These are phyloP conservation scores for Microcaecilia unicolor DNA, from an alignment of 2,797 vertebrate genomes.

Conservation along the genomic window DNA sequence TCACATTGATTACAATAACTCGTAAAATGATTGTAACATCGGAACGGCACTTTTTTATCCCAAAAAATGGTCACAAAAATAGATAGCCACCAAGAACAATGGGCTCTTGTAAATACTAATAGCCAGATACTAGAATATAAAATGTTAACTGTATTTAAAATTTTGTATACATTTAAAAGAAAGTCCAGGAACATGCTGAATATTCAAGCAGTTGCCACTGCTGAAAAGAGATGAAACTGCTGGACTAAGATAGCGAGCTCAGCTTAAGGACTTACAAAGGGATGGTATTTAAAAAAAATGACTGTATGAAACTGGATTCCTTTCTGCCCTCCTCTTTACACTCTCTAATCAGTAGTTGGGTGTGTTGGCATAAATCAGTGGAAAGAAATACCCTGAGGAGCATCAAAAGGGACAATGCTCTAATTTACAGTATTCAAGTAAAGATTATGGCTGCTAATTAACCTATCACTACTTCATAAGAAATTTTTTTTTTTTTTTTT, in stretches of 20 bases:
- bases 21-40: constrained; percentile 82
- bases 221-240: constrained; percentile 28
- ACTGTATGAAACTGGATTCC: too few relatives aligned
- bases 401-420: too few relatives aligned
- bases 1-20: constrained; percentile 90
- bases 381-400: too few relatives aligned
- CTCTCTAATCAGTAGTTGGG: too few relatives aligned
- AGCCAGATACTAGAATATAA: constrained; percentile 81
- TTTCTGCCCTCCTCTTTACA: too few relatives aligned
- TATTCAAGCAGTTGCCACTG: constrained; percentile 53
- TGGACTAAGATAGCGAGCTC: background rate
- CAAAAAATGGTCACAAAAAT: constrained; percentile 85
- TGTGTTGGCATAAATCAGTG: too few relatives aligned
- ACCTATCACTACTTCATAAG: too few relatives aligned
- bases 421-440: too few relatives aligned
- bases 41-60: constrained; percentile 74
- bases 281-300: too few relatives aligned
- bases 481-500: too few relatives aligned
- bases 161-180: constrained; percentile 67
- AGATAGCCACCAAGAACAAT: constrained; percentile 86
- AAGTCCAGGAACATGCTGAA: constrained; percentile 69
- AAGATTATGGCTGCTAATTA: too few relatives aligned
- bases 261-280: too few relatives aligned
- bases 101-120: constrained; percentile 78
- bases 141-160: constrained; percentile 77